A percentile compares a stretch with the other conserved stretches of the same genome.
phyloP scores from a whole-genome alignment of 2,888 invertebrate genomes.

The Brachypalpus laphriformis region DNA sequence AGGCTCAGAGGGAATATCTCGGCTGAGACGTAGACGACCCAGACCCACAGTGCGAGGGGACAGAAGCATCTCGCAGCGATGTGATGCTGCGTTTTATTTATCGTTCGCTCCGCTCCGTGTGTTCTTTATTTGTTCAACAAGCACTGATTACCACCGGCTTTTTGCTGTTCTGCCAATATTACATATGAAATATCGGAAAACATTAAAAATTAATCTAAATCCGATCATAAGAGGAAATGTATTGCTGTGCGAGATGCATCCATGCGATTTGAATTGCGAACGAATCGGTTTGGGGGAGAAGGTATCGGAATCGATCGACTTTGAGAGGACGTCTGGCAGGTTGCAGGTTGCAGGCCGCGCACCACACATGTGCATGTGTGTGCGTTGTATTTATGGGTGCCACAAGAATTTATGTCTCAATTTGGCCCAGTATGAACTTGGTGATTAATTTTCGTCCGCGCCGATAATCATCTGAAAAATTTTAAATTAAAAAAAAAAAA shows the following conservation, averaged over 20 bases:
- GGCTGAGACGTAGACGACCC: not conserved
- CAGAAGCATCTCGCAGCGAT: conserved; percentile 58
- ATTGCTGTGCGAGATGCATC: conserved; percentile 68
- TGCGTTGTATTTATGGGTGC: conserved; percentile 71
- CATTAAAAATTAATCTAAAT: conserved; percentile 75
- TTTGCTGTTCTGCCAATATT: conserved; percentile 69
- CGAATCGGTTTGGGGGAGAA: not conserved
- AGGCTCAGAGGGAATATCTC: conserved; percentile 14
- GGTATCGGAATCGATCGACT: conserved; percentile 47
- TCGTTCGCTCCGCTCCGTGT: conserved; percentile 65
- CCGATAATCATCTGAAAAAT: conserved; percentile 74
- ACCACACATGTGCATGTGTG: conserved; percentile 5
- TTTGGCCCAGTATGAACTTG: conserved; percentile 77
- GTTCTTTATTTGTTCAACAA: conserved; percentile 75
- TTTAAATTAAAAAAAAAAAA: conserved; percentile 60
- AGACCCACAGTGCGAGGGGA: conserved; percentile 2
- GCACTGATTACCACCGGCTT: conserved; percentile 74
- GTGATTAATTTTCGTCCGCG: conserved; percentile 75
- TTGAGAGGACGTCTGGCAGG: conserved; percentile 25
- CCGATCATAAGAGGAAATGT: conserved; percentile 73
- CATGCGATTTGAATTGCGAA: conserved; percentile 37
- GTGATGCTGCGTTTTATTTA: conserved; percentile 70
- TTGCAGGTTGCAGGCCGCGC: conserved; percentile 19
- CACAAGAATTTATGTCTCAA: conserved; percentile 82
- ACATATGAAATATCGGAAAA: conserved; percentile 74